Evolutionary conservation across 2,888 invertebrate species (phyloP).

Genomic region (Lasioglossum lativentre): DNA sequence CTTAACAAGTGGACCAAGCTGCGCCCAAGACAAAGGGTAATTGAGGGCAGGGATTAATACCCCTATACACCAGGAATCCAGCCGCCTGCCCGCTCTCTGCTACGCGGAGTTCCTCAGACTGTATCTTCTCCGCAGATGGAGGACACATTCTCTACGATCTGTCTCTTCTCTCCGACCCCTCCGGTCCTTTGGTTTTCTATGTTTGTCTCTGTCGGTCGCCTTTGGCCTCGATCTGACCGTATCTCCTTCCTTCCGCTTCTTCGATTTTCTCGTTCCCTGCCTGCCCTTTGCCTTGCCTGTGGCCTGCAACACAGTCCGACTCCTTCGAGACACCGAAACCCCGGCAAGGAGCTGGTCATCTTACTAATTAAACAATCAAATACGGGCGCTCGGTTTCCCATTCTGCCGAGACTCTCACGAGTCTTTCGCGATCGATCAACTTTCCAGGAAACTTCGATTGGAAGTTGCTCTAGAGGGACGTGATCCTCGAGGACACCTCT

Average conservation of each 20-base stretch:
- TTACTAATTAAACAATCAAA: slow-evolving; percentile 85
- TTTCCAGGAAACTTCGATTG: slow-evolving; percentile 78
- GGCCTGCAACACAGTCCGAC: slow-evolving; percentile 23
- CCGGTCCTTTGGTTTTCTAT: slow-evolving; percentile 41
- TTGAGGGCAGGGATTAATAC: slow-evolving; percentile 85
- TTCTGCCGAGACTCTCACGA: slow-evolving; percentile 74
- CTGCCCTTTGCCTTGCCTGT: slow-evolving; percentile 26
- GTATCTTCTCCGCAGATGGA: slow-evolving; percentile 72
- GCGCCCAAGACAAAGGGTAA: slow-evolving; percentile 85
- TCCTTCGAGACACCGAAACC: slow-evolving; percentile 72
- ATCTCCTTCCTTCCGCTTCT: slow-evolving; percentile 61
- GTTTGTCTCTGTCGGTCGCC: slow-evolving; percentile 41
- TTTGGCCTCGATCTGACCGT: slow-evolving; percentile 48
- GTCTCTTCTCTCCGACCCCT: neutral
- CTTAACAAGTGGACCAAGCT: slow-evolving; percentile 85
- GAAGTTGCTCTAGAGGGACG: neutral
- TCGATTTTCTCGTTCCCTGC: slow-evolving; percentile 64
- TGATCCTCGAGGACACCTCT: neutral
- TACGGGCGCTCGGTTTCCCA: slow-evolving; percentile 79
- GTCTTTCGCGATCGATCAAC: slow-evolving; percentile 80
- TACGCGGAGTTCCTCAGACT: slow-evolving; percentile 75
- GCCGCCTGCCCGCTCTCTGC: slow-evolving; percentile 70
- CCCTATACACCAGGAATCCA: slow-evolving; percentile 84
- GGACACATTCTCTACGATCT: slow-evolving; percentile 58
- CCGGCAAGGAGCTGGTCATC: slow-evolving; percentile 81